Percentiles rank a stretch among this genome's conserved stretches.
These are phyloP conservation scores for Oenanthe melanoleuca DNA, from an alignment of 2,113 vertebrate genomes.

Conservation along the genomic window DNA sequence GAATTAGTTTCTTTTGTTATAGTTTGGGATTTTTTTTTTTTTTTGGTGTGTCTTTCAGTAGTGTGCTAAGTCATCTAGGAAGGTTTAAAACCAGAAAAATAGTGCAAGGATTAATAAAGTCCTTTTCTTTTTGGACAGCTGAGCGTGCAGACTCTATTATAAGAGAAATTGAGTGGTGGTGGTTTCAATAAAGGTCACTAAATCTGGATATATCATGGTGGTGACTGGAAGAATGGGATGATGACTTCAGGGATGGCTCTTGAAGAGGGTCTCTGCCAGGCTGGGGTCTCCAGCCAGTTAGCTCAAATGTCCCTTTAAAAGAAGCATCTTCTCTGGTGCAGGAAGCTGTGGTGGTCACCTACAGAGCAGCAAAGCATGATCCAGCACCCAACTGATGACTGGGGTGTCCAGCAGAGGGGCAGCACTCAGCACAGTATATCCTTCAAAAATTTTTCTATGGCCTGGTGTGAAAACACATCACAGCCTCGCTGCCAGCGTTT, in stretches of 20 bases:
- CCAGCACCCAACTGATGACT: background rate
- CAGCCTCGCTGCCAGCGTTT: background rate
- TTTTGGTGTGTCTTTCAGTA: background rate
- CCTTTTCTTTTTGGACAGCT: background rate
- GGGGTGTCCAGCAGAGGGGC: background rate
- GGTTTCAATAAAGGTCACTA: background rate
- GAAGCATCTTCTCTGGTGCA: background rate
- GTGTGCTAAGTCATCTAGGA: background rate
- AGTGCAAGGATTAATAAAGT: background rate
- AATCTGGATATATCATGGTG: background rate
- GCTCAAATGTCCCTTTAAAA: background rate
- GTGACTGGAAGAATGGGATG: background rate
- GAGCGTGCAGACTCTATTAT: background rate
- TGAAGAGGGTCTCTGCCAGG: background rate
- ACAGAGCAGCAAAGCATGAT: background rate
- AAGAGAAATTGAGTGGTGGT: background rate
- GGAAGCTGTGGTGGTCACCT: background rate
- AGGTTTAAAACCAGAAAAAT: background rate
- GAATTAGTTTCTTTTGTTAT: background rate
- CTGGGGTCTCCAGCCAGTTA: background rate
- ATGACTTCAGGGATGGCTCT: background rate
- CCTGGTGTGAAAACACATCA: rapidly evolving
- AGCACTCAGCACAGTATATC: rapidly evolving
- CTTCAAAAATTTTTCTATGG: background rate
- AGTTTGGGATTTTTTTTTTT: background rate